Conservation (phyloP, 2,888 invertebrate genomes). For the Rotaria magnacalcarata region DNA sequence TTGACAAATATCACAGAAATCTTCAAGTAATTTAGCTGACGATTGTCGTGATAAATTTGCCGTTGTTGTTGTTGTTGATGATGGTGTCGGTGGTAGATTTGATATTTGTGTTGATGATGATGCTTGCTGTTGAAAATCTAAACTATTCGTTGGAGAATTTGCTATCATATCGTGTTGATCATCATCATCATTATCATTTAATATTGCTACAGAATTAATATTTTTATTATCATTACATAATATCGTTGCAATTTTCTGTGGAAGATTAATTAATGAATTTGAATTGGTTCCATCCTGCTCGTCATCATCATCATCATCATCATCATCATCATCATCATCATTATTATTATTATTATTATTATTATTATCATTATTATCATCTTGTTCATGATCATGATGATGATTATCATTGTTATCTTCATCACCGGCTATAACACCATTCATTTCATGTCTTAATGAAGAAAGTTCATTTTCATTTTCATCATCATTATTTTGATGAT, state of each 20-base stretch:
- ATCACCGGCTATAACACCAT: constrained; percentile 37
- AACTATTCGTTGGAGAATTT: not conserved
- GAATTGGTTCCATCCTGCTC: not conserved
- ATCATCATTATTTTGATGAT: not conserved
- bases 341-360: not conserved
- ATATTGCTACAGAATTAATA: not conserved
- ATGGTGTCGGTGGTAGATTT: not conserved
- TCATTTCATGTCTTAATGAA: not conserved
- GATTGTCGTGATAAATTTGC: constrained; percentile 16
- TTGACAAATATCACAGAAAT: constrained; percentile 45
- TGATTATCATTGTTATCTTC: not conserved
- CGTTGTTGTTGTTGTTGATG: not conserved
- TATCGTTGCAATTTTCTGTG: not conserved
- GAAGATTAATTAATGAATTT: not conserved
- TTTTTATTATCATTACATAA: not conserved
- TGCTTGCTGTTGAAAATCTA: constrained; percentile 5
- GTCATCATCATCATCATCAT: not conserved
- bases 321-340: not conserved
- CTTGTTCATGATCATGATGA: not conserved
- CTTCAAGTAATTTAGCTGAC: constrained; percentile 26
- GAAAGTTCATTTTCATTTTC: constrained; percentile 15
- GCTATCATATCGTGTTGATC: not conserved
- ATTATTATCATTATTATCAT: not conserved
- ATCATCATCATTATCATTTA: not conserved
- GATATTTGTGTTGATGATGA: not conserved